Percentiles rank a stretch among this genome's conserved stretches.
These are phyloP conservation scores for Desmophyllum pertusum DNA, from an alignment of 92 coral and sea anemone genomes.

Conservation along the genomic window DNA sequence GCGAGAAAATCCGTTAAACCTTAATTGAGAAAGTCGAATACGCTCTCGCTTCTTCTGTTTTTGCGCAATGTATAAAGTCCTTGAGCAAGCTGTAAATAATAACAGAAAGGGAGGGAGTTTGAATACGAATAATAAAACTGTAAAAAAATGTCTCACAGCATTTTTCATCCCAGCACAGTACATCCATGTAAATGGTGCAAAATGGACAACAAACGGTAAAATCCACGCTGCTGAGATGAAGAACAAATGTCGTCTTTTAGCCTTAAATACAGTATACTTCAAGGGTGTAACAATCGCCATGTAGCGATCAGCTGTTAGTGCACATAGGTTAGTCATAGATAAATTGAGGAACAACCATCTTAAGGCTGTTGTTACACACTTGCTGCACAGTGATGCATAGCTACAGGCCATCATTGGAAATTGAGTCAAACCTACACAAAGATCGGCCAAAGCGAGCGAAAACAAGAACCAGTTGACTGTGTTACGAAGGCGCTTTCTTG, in stretches of 20 bases:
- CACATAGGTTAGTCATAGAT: constrained; percentile 37
- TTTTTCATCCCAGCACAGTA: constrained; percentile 20
- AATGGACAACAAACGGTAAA: constrained; percentile 33
- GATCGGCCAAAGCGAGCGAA: constrained; percentile 31
- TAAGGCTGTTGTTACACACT: neutral
- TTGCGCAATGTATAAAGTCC: neutral
- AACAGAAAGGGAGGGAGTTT: constrained; percentile 14
- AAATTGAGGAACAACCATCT: constrained; percentile 25
- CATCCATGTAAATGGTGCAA: constrained; percentile 14
- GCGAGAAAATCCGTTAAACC: constrained; percentile 1
- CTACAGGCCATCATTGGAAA: constrained; percentile 4
- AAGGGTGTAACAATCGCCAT: constrained; percentile 66
- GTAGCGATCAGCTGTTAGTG: constrained; percentile 73
- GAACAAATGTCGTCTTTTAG: constrained; percentile 40
- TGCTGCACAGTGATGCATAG: neutral
- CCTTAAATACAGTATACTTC: constrained; percentile 45
- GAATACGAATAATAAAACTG: neutral
- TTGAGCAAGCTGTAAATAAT: constrained; percentile 7
- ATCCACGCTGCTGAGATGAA: constrained; percentile 53
- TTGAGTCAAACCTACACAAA: constrained; percentile 9
- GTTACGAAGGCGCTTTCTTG: constrained; percentile 14
- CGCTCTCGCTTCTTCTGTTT: neutral
- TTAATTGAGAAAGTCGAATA: constrained; percentile 8
- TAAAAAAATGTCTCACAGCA: neutral
- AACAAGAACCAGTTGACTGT: constrained; percentile 16